Conservation (phyloP, 1,140 invertebrate species). For the Lepeophtheirus salmonis region DNA sequence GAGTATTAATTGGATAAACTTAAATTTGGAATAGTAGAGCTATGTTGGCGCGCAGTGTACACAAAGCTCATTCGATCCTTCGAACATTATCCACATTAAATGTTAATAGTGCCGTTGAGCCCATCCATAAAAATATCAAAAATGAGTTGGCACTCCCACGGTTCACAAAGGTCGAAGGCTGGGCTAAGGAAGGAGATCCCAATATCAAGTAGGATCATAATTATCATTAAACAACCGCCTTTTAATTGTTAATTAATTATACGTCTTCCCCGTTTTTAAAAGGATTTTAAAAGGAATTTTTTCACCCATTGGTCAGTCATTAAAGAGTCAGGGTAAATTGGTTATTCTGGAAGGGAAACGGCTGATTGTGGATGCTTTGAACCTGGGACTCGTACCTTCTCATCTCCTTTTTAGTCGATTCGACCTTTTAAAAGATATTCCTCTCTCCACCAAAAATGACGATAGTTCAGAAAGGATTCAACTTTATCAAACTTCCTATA, state of each 20-base stretch:
- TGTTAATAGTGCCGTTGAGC: too few relatives aligned
- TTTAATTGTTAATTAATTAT: background rate
- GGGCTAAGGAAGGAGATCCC: background rate
- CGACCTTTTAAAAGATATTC: background rate
- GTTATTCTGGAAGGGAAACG: background rate
- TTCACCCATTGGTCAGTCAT: background rate
- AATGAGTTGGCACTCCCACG: too few relatives aligned
- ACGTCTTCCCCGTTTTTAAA: background rate
- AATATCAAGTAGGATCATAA: background rate
- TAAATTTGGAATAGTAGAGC: too few relatives aligned
- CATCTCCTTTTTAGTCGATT: background rate
- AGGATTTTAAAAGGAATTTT: background rate
- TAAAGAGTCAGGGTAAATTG: background rate
- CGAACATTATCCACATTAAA: too few relatives aligned
- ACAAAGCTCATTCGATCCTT: too few relatives aligned
- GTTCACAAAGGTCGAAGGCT: background rate
- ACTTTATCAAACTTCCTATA: background rate
- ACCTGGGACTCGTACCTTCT: background rate
- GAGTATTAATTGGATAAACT: too few relatives aligned
- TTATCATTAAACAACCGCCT: background rate
- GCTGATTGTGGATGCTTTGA: background rate
- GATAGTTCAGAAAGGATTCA: too few relatives aligned
- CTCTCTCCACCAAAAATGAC: background rate
- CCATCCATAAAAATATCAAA: too few relatives aligned
- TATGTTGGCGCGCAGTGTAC: too few relatives aligned